Evolutionary conservation across 2,888 invertebrate genomes (phyloP).

Genomic region (Coremacera marginata): DNA sequence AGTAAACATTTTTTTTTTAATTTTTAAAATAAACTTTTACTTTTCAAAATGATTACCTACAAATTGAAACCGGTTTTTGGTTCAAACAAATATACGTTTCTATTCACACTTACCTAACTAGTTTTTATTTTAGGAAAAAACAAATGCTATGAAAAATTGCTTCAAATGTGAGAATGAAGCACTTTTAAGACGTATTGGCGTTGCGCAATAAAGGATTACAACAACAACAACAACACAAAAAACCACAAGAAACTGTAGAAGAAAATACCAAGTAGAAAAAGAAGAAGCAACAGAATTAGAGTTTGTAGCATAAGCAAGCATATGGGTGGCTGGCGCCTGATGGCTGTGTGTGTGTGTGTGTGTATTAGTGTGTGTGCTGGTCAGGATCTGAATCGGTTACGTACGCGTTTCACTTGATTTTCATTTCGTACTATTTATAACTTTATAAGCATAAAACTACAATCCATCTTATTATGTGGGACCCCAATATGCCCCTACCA

Average conservation of each 20-base stretch:
- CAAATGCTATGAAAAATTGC: constrained; percentile 42
- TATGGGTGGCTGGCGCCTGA: not conserved
- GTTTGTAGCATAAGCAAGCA: too few species aligned
- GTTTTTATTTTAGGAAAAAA: not conserved
- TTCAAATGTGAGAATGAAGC: constrained; percentile 38
- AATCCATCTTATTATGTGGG: constrained; percentile 46
- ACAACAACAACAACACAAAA: constrained; percentile 9
- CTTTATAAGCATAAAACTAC: constrained; percentile 60
- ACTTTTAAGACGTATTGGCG: constrained; percentile 38
- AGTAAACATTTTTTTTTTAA: too few species aligned
- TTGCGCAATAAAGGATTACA: constrained; percentile 20
- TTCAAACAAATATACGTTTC: too few species aligned
- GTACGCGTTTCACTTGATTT: constrained; percentile 31
- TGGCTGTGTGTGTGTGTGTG: too few species aligned
- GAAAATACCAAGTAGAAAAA: not conserved
- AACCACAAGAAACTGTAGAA: not conserved
- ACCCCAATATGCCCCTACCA: not conserved
- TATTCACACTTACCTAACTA: too few species aligned
- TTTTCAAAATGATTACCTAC: too few species aligned
- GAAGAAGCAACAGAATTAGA: too few species aligned
- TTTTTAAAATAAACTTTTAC: too few species aligned
- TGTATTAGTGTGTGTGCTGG: not conserved
- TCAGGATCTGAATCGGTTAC: constrained; percentile 6
- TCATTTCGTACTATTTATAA: constrained; percentile 59
- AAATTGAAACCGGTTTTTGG: too few species aligned